phyloP scores from a whole-genome alignment of 2,113 vertebrate species.

The Archocentrus centrarchus region DNA sequence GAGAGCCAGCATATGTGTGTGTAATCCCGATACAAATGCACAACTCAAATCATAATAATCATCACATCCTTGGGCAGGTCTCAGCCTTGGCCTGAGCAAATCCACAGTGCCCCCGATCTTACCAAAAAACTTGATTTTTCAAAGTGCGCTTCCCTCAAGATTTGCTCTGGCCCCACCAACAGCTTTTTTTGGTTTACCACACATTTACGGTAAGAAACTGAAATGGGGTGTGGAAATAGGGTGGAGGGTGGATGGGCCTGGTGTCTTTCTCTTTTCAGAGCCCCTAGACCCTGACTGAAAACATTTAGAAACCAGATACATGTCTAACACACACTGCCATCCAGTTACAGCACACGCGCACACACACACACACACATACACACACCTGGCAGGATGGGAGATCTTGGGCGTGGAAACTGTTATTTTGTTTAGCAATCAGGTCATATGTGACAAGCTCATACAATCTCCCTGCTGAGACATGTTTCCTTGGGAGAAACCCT shows the following conservation, averaged over 20 bases:
- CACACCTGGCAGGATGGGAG: conserved; percentile 52
- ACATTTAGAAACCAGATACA: conserved; percentile 47
- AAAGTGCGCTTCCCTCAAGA: conserved; percentile 47
- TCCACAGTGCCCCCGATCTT: conserved; percentile 50
- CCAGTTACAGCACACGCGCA: conserved; percentile 20
- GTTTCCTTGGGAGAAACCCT: conserved; percentile 35
- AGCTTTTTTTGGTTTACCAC: conserved; percentile 81
- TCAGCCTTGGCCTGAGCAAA: conserved; percentile 32
- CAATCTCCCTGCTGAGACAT: conserved; percentile 52
- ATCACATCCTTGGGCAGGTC: conserved; percentile 20
- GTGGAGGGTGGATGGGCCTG: conserved; percentile 24
- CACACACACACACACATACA: neutral
- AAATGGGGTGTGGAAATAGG: conserved; percentile 50
- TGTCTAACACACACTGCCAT: conserved; percentile 12
- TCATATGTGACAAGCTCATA: conserved; percentile 61
- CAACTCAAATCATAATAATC: conserved; percentile 31
- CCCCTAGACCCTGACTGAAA: conserved; percentile 37
- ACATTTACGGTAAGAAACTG: conserved; percentile 77
- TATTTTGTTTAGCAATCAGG: conserved; percentile 55
- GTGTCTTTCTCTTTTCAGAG: conserved; percentile 33
- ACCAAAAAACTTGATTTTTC: conserved; percentile 41
- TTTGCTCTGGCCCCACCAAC: conserved; percentile 64
- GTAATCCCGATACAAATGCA: conserved; percentile 11
- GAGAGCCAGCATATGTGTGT: neutral
- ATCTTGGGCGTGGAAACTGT: conserved; percentile 58